These are phyloP conservation scores for Cottoperca gobio DNA, from an alignment of 2,797 vertebrate genomes.

Conservation along the genomic window DNA sequence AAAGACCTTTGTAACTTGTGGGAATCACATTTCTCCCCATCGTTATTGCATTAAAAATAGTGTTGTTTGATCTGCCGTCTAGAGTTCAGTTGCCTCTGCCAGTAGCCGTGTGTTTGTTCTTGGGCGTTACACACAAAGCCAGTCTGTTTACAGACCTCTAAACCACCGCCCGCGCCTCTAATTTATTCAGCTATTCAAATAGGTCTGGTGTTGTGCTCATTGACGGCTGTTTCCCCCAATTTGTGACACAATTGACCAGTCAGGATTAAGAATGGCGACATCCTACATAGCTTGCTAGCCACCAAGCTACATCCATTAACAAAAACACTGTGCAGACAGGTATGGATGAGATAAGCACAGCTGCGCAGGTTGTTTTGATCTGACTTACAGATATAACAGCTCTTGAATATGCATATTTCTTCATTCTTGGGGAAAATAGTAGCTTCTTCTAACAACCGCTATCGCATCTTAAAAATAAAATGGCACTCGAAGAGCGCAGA, in stretches of 20 bases:
- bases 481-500: too few species aligned
- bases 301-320: too few species aligned
- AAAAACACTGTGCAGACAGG: too few species aligned
- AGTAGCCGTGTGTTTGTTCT: constrained; percentile 9
- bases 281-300: not conserved
- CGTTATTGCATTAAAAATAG: constrained; percentile 17
- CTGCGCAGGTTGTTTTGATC: not conserved
- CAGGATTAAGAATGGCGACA: not conserved
- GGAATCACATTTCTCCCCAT: constrained; percentile 6
- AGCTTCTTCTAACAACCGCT: not conserved
- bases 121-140: not conserved
- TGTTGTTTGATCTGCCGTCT: constrained; percentile 3
- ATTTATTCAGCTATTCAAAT: constrained; percentile 11
- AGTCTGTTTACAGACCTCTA: constrained; percentile 6
- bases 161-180: constrained; percentile 4
- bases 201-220: constrained; percentile 3
- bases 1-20: constrained; percentile 9
- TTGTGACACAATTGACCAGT: constrained; percentile 7
- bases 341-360: not conserved
- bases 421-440: not conserved
- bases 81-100: not conserved
- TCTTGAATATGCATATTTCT: not conserved
- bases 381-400: not conserved
- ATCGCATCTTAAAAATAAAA: not conserved
- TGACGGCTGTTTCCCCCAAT: not conserved